phyloP scores from a whole-genome alignment of 2,888 invertebrate species.

The Strigamia crassipes region DNA sequence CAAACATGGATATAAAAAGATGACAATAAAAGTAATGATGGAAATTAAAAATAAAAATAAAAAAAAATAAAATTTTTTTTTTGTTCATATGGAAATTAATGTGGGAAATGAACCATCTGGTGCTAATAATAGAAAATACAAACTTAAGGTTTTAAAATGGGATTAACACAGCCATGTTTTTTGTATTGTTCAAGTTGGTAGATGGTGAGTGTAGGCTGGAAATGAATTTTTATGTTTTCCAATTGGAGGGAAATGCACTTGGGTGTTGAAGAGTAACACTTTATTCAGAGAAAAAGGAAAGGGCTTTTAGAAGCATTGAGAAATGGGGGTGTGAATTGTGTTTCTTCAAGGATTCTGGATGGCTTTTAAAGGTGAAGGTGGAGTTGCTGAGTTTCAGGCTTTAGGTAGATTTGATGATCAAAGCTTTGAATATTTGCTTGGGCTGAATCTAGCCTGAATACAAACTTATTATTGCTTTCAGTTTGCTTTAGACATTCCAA shows the following conservation, averaged over 20 bases:
- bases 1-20: background rate
- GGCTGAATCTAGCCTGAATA: no score
- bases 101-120: slow-evolving; percentile 12
- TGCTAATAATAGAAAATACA: background rate
- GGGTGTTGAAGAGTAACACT: background rate
- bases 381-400: background rate
- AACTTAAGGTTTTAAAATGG: background rate
- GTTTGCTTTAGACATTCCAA: no score
- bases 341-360: background rate
- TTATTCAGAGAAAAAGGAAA: background rate
- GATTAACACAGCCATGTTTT: background rate
- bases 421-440: no score
- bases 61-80: background rate
- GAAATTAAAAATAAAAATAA: background rate
- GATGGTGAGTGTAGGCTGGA: background rate
- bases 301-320: background rate
- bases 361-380: background rate
- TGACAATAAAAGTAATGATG: background rate
- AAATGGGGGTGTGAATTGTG: background rate
- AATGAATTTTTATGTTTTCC: background rate
- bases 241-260: background rate
- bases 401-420: no score
- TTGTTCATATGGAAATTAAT: background rate
- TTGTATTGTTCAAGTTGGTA: background rate
- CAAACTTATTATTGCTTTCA: no score